Percentiles rank a stretch among this genome's conserved stretches.
These are phyloP conservation scores for Tadarida brasiliensis DNA, from an alignment of 2,797 vertebrate genomes.

Conservation along the genomic window DNA sequence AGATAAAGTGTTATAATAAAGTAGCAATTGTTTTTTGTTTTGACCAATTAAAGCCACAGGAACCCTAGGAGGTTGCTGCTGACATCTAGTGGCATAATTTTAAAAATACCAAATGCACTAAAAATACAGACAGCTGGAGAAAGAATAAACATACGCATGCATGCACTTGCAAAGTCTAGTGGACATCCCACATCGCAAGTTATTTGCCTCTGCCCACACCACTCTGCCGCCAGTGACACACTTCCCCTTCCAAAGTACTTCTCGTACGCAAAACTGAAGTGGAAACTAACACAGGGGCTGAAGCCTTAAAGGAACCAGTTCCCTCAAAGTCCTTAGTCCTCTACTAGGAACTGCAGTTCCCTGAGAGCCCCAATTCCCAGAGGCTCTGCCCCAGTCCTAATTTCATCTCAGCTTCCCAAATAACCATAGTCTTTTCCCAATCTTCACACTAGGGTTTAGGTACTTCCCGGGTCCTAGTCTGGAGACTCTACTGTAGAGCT, in stretches of 20 bases:
- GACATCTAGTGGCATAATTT: slow-evolving; percentile 87
- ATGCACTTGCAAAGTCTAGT: background rate
- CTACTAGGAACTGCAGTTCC: background rate
- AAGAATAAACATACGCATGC: background rate
- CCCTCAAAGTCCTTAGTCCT: background rate
- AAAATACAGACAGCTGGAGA: background rate
- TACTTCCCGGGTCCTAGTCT: background rate
- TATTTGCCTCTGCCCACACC: background rate
- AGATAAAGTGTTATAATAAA: slow-evolving; percentile 52
- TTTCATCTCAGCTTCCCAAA: background rate
- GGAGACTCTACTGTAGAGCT: background rate
- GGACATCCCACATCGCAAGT: background rate
- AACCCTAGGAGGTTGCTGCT: slow-evolving; percentile 84
- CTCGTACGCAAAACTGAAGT: background rate
- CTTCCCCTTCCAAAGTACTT: background rate
- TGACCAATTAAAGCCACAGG: slow-evolving; percentile 62
- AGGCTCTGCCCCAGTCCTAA: background rate
- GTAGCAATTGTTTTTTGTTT: slow-evolving; percentile 26
- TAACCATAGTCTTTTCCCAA: background rate
- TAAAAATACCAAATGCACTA: slow-evolving; percentile 62
- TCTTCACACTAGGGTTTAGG: background rate
- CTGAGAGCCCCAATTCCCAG: background rate
- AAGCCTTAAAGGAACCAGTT: background rate
- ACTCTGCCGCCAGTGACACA: background rate
- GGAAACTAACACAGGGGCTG: background rate